A percentile compares a stretch with the other conserved stretches of the same genome.
These are phyloP conservation scores for Saturnia pavonia DNA, from an alignment of 2,888 invertebrate species.

Conservation along the genomic window DNA sequence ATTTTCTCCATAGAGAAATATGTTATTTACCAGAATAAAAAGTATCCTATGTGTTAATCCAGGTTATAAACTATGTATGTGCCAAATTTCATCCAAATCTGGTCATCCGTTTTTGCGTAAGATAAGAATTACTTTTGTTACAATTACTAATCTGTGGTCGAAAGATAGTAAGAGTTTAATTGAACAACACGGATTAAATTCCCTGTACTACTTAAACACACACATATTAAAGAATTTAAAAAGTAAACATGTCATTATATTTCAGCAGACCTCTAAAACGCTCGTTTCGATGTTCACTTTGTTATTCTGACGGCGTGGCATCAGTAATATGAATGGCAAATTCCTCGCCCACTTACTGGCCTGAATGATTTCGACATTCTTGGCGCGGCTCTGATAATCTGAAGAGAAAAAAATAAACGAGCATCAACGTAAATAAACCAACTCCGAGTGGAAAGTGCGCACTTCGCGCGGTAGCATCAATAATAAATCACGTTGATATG, in stretches of 20 bases:
- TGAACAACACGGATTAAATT: neutral
- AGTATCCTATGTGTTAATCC: too few species aligned
- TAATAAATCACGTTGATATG: constrained; percentile 72
- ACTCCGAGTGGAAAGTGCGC: constrained; percentile 62
- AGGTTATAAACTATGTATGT: too few species aligned
- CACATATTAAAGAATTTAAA: constrained; percentile 14
- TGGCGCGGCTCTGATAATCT: constrained; percentile 78
- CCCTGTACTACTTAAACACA: neutral
- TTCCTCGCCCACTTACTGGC: constrained; percentile 79
- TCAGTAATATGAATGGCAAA: constrained; percentile 77
- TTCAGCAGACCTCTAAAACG: constrained; percentile 17
- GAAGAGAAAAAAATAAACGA: constrained; percentile 71
- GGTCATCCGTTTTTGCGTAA: too few species aligned
- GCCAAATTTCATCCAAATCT: too few species aligned
- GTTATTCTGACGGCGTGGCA: constrained; percentile 53
- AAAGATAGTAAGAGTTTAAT: neutral
- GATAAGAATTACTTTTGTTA: neutral
- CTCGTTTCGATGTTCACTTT: constrained; percentile 18
- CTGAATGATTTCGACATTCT: constrained; percentile 82
- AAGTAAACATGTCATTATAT: constrained; percentile 15
- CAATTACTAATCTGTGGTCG: neutral
- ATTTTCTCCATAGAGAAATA: too few species aligned
- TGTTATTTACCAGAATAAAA: too few species aligned
- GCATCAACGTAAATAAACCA: constrained; percentile 70
- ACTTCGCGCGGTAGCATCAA: constrained; percentile 49